A percentile compares a stretch with the other conserved stretches of the same genome.
phyloP scores from a whole-genome alignment of 2,888 invertebrate genomes.

The Drosophila subquinaria region DNA sequence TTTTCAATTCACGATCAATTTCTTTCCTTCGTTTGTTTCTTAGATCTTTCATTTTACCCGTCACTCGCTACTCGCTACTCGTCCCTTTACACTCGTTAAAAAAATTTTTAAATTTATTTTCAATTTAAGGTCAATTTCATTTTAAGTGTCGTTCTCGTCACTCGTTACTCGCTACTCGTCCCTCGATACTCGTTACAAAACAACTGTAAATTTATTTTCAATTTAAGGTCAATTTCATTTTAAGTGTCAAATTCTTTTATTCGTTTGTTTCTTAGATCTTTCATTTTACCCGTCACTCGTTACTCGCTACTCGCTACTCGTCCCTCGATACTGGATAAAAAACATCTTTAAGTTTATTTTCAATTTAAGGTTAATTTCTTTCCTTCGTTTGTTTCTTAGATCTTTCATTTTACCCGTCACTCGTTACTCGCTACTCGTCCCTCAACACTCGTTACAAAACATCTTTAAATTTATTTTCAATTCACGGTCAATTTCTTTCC shows the following conservation, averaged over 20 bases:
- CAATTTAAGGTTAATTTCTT: not conserved
- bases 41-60: not conserved
- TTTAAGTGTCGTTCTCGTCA: too few species aligned
- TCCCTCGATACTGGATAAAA: slow-evolving; percentile 14
- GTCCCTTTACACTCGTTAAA: slow-evolving; percentile 15
- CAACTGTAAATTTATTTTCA: too few species aligned
- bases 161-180: not conserved
- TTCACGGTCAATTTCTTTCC: too few species aligned
- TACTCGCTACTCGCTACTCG: slow-evolving; percentile 41
- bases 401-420: too few species aligned
- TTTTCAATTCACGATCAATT: too few species aligned
- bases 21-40: slow-evolving; percentile 18
- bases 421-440: too few species aligned
- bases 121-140: not conserved
- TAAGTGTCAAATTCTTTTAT: too few species aligned
- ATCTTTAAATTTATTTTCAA: too few species aligned
- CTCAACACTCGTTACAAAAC: too few species aligned
- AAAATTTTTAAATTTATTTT: slow-evolving; percentile 2
- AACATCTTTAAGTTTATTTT: slow-evolving; percentile 4
- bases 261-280: slow-evolving; percentile 17
- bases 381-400: too few species aligned
- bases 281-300: slow-evolving; percentile 7
- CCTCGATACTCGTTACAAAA: not conserved
- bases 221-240: too few species aligned
- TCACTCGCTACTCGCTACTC: slow-evolving; percentile 34